Base-by-base conservation (phyloP, 53 echinoderm and acorn worm species). In the Henricia sp. region DNA sequence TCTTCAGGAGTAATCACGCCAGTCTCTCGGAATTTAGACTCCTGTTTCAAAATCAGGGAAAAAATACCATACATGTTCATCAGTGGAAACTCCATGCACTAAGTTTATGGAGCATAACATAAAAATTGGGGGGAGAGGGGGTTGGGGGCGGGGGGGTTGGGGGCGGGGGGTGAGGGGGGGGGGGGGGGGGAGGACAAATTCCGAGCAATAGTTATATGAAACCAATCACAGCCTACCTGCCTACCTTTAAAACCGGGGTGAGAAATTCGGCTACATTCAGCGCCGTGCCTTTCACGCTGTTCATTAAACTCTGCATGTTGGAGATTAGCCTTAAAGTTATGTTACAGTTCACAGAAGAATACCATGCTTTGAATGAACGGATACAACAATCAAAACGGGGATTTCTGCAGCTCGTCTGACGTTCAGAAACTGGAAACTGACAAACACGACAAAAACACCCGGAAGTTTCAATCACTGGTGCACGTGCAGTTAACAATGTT, bases 1-100 rank as follows among this genome's bases (percentile, higher is more conserved):
- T 97, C 97, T 68, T 97, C 97, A 10, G 97, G 97, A 0, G 97
- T 94, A 12, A 97, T 70, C 8, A 97, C 97, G 6, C 97, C 97
- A 2, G 94, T 97, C 82, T 97, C 97, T 29, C 86, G 90, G 66
- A 97, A 97, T 67, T 97, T 97, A 34, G 97, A 97, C 73, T 97
- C 97, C 97, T 97, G 68, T 32, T 44, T 10, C 9, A 53, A 23
- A 4, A 4, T 4, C 53, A 0, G 23, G 23, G 53, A 11, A 4
- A 6, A 17, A 53, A 10, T 23, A 3, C 17, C 52, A 14, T 52
- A 52, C 52, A 52, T 52, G 52, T 52, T n/a, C 52, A 52, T 52
- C 19, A 25, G 27, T 27, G 27, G 23, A 28, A 26, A 56, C 56
- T 6, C 8, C 6, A 6, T 10, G 8, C 46, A 46, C 46, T 46